Evolutionary conservation across 1,140 invertebrate genomes (phyloP).

Genomic region (Leptopilina boulardi): DNA sequence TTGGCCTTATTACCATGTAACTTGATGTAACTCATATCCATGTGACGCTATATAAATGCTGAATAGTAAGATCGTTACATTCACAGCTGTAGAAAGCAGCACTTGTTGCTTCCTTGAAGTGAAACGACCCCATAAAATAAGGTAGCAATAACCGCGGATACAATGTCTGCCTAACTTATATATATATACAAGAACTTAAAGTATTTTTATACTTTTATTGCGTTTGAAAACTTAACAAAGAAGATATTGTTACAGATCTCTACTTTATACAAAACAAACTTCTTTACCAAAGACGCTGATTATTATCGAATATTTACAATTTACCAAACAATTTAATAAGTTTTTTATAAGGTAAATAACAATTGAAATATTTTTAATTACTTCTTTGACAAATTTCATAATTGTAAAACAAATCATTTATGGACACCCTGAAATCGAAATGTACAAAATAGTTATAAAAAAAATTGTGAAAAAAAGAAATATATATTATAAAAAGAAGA

Average conservation of each 20-base stretch:
- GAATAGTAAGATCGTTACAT: conserved; percentile 30
- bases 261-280: not conserved
- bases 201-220: conserved; percentile 32
- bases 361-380: too few species aligned
- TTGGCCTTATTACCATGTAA: not conserved
- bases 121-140: conserved; percentile 28
- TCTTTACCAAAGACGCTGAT: too few species aligned
- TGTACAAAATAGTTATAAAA: not conserved
- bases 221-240: conserved; percentile 18
- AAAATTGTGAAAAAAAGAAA: not conserved
- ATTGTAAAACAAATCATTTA: not conserved
- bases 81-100: conserved; percentile 31
- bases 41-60: conserved; percentile 14
- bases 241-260: not conserved
- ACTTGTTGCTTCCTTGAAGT: conserved; percentile 28
- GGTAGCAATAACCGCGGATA: conserved; percentile 15
- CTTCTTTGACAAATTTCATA: too few species aligned
- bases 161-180: conserved; percentile 19
- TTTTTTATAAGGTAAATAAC: too few species aligned
- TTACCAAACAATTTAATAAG: too few species aligned
- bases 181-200: not conserved
- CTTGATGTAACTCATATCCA: not conserved
- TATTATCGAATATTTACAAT: too few species aligned
- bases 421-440: not conserved
- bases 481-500: not conserved